These are phyloP conservation scores for Drosophila crucigera DNA, from an alignment of 2,888 invertebrate species.

Conservation along the genomic window DNA sequence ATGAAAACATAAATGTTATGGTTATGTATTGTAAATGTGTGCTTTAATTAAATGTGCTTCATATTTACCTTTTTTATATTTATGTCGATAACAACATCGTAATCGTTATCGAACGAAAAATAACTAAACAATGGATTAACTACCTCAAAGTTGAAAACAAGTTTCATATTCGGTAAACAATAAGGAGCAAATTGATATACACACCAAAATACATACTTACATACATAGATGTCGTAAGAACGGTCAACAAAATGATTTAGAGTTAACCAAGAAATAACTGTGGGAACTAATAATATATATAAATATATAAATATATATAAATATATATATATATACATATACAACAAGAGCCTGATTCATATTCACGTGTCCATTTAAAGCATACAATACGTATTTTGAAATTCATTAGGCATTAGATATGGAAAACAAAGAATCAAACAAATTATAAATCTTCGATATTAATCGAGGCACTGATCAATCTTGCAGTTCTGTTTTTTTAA, in stretches of 20 bases:
- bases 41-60: conserved; percentile 84
- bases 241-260: conserved; percentile 21
- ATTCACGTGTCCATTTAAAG: conserved; percentile 73
- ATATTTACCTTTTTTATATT: conserved; percentile 58
- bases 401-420: conserved; percentile 47
- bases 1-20: conserved; percentile 68
- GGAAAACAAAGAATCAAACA: conserved; percentile 23
- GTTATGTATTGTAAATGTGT: conserved; percentile 80
- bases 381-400: conserved; percentile 58
- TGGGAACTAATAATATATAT: conserved; percentile 45
- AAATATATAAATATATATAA: conserved; percentile 24
- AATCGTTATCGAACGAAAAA: conserved; percentile 32
- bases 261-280: conserved; percentile 39
- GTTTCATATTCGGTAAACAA: conserved; percentile 66
- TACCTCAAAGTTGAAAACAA: conserved; percentile 74
- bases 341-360: conserved; percentile 76
- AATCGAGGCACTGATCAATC: conserved; percentile 25
- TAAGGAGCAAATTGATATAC: conserved; percentile 39
- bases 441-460: conserved; percentile 27
- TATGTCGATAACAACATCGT: conserved; percentile 34
- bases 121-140: conserved; percentile 68
- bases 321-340: conserved; percentile 33
- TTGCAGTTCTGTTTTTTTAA: conserved; percentile 23
- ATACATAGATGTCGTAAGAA: conserved; percentile 20
- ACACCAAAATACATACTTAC: conserved; percentile 15